Evolutionary conservation across 2,797 vertebrate genomes (phyloP), one percentile per base, ranked within the genome.

Genomic region (Uromys caudimaculatus): DNA sequence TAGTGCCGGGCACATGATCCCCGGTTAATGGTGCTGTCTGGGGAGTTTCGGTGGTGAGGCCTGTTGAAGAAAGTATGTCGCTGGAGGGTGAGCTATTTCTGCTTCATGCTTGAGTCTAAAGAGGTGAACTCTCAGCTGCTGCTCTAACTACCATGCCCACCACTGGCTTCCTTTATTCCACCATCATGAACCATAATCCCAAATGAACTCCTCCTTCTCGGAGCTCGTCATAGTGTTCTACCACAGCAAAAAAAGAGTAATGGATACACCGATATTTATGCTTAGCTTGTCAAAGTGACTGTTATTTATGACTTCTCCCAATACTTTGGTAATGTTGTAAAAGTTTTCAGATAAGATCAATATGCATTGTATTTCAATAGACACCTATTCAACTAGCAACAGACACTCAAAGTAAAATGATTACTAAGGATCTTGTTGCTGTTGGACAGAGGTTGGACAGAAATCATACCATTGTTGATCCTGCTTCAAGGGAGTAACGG

Each of bases 401-500:
- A 93, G 60, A 92, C 82, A 71, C 60, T 91, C 38, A 38, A 95
- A 77, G 19, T 47, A 86, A 94, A 58, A 69, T 78, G 82, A 84
- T 81, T 71, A 69, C 93, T 82, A 83, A 93, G 79, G 35, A 75
- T 41, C 17, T 92, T 1, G 69, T 86, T 35, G 91, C 3, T 58
- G 27, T 79, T 94, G 32, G 19, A 94, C 93, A 93, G 60, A 95
- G 90, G 73, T 79, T 76, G 47, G 32, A 88, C 95, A 56, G 64
- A 95, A 95, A 89, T 81, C 17, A 23, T 69, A 52, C 71, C 35
- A 83, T 79, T 96, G 71, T 64, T 88, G 75, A 87, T 89, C 93
- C 60, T 93, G 17, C 78, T 94, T 88, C 83, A 90, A 97, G 81
- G 29, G 38, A 95, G 88, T n/a, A 62, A 23, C 78, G 89, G 58